phyloP scores from a whole-genome alignment of 1,140 invertebrate species.

The Cardiocondyla obscurior region DNA sequence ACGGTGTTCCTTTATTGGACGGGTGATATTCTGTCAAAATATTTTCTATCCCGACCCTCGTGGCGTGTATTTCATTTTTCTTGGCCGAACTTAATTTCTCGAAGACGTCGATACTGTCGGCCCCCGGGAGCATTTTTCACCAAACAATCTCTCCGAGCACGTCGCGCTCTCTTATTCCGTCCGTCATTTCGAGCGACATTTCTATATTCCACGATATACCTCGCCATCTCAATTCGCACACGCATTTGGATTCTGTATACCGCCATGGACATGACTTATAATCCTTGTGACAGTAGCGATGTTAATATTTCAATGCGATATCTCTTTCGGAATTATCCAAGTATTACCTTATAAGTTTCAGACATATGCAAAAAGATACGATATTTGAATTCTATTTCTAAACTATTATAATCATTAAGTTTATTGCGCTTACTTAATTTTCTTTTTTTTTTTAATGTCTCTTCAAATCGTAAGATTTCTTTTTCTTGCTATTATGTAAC shows the following conservation, averaged over 20 bases:
- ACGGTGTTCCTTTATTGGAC: not conserved
- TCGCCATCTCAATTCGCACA: slow-evolving; percentile 9
- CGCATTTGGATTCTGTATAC: not conserved
- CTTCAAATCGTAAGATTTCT: too few relatives aligned
- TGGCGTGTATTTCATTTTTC: slow-evolving; percentile 62
- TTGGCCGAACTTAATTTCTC: slow-evolving; percentile 61
- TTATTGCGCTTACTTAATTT: not conserved
- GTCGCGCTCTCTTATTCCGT: slow-evolving; percentile 22
- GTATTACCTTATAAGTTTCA: not conserved
- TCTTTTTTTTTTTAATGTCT: not conserved
- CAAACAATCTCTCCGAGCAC: slow-evolving; percentile 40
- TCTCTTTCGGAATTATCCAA: not conserved
- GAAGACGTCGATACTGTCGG: slow-evolving; percentile 43
- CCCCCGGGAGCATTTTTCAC: slow-evolving; percentile 18
- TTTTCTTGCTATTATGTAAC: not conserved
- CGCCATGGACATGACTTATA: not conserved
- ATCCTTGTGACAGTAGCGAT: not conserved
- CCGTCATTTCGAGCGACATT: slow-evolving; percentile 19
- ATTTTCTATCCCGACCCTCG: slow-evolving; percentile 40
- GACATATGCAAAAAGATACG: not conserved
- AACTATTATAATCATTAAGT: not conserved
- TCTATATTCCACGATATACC: slow-evolving; percentile 34
- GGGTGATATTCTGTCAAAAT: slow-evolving; percentile 48
- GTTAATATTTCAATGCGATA: slow-evolving; percentile 15
- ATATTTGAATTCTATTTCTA: not conserved